Conservation (phyloP, 1,140 invertebrate species). For the Zaprionus africanus region DNA sequence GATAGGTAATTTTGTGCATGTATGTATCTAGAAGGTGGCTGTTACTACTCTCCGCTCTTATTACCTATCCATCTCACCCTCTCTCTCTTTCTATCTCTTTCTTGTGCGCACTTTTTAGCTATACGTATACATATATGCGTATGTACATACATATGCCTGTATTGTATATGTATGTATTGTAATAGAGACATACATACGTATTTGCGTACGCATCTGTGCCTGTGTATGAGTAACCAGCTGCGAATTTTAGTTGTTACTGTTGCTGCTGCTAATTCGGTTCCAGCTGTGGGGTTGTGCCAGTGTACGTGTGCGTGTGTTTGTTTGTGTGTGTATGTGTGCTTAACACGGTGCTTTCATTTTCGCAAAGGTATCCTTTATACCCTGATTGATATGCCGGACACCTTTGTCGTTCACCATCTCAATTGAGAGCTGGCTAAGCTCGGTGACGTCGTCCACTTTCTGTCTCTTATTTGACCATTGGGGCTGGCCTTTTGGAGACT, state of each 20-base stretch:
- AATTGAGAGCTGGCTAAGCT: no score
- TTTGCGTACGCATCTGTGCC: constrained; percentile 28
- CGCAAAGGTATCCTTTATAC: no score
- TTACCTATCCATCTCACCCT: constrained; percentile 19
- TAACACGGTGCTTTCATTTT: no score
- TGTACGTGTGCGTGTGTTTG: background rate
- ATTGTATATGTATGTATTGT: constrained; percentile 13
- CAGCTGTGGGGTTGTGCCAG: constrained; percentile 28
- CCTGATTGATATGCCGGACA: no score
- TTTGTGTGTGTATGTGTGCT: constrained; percentile 15
- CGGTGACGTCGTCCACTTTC: no score
- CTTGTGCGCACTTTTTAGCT: background rate
- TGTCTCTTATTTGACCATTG: no score
- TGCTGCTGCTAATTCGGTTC: constrained; percentile 39
- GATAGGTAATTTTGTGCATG: constrained; percentile 34
- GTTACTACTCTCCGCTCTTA: constrained; percentile 28
- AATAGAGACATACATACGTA: constrained; percentile 2
- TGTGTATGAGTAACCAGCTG: constrained; percentile 67
- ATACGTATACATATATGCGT: background rate
- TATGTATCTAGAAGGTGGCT: constrained; percentile 44
- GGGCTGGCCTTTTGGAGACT: no score
- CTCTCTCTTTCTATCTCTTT: constrained; percentile 6
- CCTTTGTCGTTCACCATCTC: no score
- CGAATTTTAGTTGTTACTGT: constrained; percentile 64
- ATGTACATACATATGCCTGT: constrained; percentile 9